Evolutionary conservation across 2,113 vertebrate species (phyloP).

Genomic region (Dipodomys ordii): DNA sequence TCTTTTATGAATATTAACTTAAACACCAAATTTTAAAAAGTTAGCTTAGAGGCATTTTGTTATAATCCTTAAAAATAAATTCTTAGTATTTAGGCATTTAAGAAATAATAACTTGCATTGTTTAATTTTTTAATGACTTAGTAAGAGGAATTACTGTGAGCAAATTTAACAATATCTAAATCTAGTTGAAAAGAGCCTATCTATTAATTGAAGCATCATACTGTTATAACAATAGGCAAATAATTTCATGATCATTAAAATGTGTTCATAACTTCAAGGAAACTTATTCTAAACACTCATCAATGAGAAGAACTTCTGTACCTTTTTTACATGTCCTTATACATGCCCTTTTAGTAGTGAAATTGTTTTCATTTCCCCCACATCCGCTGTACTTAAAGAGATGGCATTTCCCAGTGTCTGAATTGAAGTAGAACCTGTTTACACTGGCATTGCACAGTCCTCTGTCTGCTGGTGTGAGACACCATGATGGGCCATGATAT

Average conservation of each 20-base stretch:
- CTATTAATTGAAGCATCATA: background rate
- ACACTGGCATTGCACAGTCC: slow-evolving; percentile 87
- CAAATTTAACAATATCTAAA: background rate
- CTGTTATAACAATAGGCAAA: background rate
- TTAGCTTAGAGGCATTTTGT: background rate
- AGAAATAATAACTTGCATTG: background rate
- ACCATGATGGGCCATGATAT: slow-evolving; percentile 79
- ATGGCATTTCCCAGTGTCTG: slow-evolving; percentile 85
- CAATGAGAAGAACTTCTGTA: slow-evolving; percentile 56
- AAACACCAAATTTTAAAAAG: too few relatives aligned
- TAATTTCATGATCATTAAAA: slow-evolving; percentile 1
- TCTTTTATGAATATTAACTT: too few relatives aligned
- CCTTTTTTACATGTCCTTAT: slow-evolving; percentile 88
- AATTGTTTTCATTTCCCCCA: slow-evolving; percentile 96
- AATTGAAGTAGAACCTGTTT: slow-evolving; percentile 89
- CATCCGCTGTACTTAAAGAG: slow-evolving; percentile 93
- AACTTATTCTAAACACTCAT: background rate
- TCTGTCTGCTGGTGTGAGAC: slow-evolving; percentile 84
- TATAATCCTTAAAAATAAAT: slow-evolving; percentile 29
- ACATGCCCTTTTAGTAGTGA: slow-evolving; percentile 87
- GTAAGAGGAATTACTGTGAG: background rate
- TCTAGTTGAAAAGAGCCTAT: background rate
- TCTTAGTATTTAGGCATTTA: slow-evolving; percentile 15
- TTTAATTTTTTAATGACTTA: background rate
- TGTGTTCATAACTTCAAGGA: background rate